Conservation (phyloP, 1,140 invertebrate species). For the Aphaenogaster ashmeadi region DNA sequence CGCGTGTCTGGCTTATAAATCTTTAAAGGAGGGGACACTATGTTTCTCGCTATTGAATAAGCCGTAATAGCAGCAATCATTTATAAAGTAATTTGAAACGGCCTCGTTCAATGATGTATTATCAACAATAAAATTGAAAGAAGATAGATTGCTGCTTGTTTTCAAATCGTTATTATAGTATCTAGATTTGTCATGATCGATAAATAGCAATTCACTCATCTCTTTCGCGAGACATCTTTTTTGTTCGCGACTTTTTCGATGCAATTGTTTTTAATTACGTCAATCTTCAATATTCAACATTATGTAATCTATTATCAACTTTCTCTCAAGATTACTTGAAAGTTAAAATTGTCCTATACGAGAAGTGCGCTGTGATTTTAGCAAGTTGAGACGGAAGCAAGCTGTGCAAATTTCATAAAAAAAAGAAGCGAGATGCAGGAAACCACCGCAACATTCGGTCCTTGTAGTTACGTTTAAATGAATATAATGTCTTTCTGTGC, state of each 20-base stretch:
- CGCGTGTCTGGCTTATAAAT: constrained; percentile 14
- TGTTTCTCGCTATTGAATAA: not conserved
- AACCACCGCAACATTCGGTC: constrained; percentile 18
- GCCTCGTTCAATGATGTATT: not conserved
- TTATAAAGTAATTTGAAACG: constrained; percentile 32
- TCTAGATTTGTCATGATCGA: not conserved
- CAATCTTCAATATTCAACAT: not conserved
- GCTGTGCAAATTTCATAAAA: not conserved
- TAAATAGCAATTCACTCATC: not conserved
- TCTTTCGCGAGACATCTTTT: not conserved
- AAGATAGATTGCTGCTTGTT: not conserved
- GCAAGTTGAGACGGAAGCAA: constrained; percentile 1
- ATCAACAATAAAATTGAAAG: not conserved
- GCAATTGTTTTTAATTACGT: constrained; percentile 20
- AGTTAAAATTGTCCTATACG: constrained; percentile 4
- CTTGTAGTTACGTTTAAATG: constrained; percentile 33
- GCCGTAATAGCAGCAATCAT: not conserved
- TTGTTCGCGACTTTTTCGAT: not conserved
- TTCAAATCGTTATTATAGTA: not conserved
- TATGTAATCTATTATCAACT: constrained; percentile 43
- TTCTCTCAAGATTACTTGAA: not conserved
- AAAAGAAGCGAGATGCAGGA: not conserved
- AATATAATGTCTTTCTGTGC: constrained; percentile 32
- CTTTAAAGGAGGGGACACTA: not conserved
- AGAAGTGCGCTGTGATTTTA: constrained; percentile 3